Evolutionary conservation across 2,888 invertebrate genomes (phyloP).

Genomic region (Sympetrum striolatum): DNA sequence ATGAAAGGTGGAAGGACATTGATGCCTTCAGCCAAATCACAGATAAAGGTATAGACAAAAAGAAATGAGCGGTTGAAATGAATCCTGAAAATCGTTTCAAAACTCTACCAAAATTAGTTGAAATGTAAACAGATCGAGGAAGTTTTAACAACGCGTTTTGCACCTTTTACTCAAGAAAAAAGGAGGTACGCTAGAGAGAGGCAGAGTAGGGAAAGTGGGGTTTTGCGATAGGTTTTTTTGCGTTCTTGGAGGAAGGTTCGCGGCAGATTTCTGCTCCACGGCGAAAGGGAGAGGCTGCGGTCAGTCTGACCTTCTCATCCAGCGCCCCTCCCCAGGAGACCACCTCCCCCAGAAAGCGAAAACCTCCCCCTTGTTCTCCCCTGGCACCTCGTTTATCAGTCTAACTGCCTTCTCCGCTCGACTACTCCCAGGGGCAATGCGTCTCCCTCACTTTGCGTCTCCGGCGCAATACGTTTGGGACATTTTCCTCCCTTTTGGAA

Average conservation of each 20-base stretch:
- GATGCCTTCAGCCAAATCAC: too few species aligned
- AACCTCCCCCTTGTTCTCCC: not conserved
- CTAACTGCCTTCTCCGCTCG: not conserved
- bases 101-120: too few species aligned
- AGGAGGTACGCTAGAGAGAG: not conserved
- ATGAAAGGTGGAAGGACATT: too few species aligned
- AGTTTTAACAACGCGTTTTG: too few species aligned
- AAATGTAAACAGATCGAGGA: too few species aligned
- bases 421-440: not conserved
- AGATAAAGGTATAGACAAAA: too few species aligned
- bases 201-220: not conserved
- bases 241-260: not conserved
- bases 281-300: not conserved
- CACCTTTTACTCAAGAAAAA: not conserved
- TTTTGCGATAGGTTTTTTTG: not conserved
- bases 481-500: not conserved
- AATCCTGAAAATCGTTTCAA: too few species aligned
- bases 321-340: not conserved
- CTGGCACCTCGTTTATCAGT: not conserved
- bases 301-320: not conserved
- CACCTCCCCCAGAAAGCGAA: not conserved
- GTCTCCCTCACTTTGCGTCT: not conserved
- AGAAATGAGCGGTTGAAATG: too few species aligned
- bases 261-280: not conserved
- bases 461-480: not conserved